Evolutionary conservation across 2,797 vertebrate species (phyloP), one percentile per base, ranked within the genome.

Genomic region (Amniataba percoides): DNA sequence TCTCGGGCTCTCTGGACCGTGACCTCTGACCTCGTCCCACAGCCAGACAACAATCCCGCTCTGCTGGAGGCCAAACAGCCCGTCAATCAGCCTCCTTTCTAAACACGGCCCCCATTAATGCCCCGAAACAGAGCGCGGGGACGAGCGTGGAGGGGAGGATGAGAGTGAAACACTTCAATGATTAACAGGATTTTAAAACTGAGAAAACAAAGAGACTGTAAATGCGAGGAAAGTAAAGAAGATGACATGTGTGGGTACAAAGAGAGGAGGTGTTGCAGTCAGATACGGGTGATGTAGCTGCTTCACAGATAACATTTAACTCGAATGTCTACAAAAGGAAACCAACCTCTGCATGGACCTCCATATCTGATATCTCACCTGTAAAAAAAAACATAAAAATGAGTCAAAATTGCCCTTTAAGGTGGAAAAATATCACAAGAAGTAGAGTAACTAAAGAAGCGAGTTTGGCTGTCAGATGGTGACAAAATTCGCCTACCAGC

Each of bases 21-120:
- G 92, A 94, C 88, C 94, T 89, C 77, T 93, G 92, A 90, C 93
- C 94, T 81, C 72, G 25, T 76, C 75, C 81, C 81, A 61, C 73
- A 76, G 80, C 80, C 87, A 80, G 80, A 89, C 74, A 84, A 91
- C 88, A 90, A 89, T 74, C 67, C 63, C 71, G 71, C 93, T 74
- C 91, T 0, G 85, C 88, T 90, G 90, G 94, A 70, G 68, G 60
- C 85, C 91, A 65, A 87, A 82, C 80, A 74, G 77, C 71, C 83
- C 59, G 77, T 90, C 92, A 91, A 67, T 94, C 92, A 89, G 57
- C 70, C 48, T 69, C 59, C 75, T 78, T 76, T 60, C 66, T 31
- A 31, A 77, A 67, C 46, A 9, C 3, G 18, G 46, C 27, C 31
- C 57, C 13, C 18, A 15, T 9, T 60, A 85, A 84, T 56, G 72